phyloP scores from a whole-genome alignment of 35 echinoderm and acorn worm genomes.

The Chiridota heheva region DNA sequence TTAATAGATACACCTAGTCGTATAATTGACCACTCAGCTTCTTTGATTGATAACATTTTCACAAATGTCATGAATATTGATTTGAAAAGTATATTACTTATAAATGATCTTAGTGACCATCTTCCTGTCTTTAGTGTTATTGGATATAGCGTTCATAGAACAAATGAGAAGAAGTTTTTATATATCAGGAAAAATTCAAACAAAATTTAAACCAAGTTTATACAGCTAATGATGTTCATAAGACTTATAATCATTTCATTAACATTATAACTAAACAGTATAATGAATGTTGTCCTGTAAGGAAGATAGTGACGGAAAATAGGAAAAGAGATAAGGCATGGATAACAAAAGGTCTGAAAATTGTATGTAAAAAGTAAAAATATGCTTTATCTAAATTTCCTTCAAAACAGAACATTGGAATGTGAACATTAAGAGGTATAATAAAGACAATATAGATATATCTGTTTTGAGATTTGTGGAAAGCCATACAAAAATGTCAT shows the following conservation, averaged over 20 bases:
- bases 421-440: too few relatives aligned
- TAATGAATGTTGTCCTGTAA: constrained; percentile 24
- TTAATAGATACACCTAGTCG: background rate
- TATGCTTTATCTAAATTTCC: too few relatives aligned
- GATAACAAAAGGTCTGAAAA: constrained; percentile 28
- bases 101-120: background rate
- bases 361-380: too few relatives aligned
- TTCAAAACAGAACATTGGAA: too few relatives aligned
- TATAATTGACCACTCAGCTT: background rate
- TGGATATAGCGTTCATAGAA: too few relatives aligned
- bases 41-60: constrained; percentile 1
- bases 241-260: background rate
- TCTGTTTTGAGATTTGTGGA: too few relatives aligned
- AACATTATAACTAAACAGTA: constrained; percentile 6
- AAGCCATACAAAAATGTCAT: background rate
- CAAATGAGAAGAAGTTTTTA: background rate
- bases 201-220: background rate
- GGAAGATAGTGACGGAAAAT: background rate
- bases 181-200: background rate
- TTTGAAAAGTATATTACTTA: background rate
- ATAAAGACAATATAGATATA: too few relatives aligned
- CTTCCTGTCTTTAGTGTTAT: too few relatives aligned
- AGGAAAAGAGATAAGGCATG: constrained; percentile 9
- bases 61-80: constrained; percentile 20
- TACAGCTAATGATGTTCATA: constrained; percentile 9